phyloP scores from a whole-genome alignment of 2,113 vertebrate genomes.

The Aspidoscelis tigris region DNA sequence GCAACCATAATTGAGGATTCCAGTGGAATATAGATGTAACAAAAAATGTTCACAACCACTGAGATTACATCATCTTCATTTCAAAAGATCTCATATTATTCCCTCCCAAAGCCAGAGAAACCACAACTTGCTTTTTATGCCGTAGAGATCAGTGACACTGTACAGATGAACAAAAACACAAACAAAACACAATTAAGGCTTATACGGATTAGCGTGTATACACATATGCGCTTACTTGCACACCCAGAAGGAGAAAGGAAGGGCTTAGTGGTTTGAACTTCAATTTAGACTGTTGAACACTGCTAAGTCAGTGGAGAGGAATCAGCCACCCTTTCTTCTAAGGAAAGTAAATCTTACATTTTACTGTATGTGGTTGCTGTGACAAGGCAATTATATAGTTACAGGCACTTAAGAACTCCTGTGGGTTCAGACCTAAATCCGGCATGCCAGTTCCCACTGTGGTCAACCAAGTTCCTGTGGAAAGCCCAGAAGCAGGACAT shows the following conservation, averaged over 20 bases:
- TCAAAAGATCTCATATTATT: slow-evolving; percentile 19
- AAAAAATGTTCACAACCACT: slow-evolving; percentile 68
- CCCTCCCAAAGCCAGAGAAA: slow-evolving; percentile 37
- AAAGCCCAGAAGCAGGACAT: not conserved
- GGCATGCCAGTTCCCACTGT: not conserved
- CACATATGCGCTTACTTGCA: not conserved
- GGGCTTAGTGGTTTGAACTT: not conserved
- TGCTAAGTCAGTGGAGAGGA: not conserved
- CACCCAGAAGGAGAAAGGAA: not conserved
- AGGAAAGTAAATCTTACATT: not conserved
- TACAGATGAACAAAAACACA: slow-evolving; percentile 56
- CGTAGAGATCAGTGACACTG: slow-evolving; percentile 25
- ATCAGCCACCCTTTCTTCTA: not conserved
- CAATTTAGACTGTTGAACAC: not conserved
- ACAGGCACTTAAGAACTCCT: not conserved
- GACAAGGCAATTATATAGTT: not conserved
- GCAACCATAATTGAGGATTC: slow-evolving; percentile 77
- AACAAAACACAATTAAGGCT: slow-evolving; percentile 41
- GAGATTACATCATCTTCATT: slow-evolving; percentile 72
- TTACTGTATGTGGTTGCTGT: not conserved
- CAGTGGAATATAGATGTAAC: slow-evolving; percentile 65
- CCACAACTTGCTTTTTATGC: not conserved
- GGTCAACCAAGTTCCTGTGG: not conserved
- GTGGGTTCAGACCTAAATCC: not conserved
- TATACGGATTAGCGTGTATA: slow-evolving; percentile 23